phyloP scores from a whole-genome alignment of 2,113 vertebrate genomes.

The Gyps fulvus region DNA sequence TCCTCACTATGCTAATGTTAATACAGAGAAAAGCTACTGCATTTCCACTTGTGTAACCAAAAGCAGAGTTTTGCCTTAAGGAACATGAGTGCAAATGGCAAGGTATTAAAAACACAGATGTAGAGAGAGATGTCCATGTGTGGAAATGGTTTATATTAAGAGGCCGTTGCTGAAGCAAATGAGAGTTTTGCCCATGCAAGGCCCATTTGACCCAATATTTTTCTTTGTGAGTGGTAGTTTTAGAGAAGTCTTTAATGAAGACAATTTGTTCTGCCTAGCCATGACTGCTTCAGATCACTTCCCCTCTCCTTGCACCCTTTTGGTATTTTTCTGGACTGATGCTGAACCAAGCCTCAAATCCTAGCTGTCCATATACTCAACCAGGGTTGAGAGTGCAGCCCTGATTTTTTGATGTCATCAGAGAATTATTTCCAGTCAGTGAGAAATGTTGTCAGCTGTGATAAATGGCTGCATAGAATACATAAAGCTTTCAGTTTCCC shows the following conservation, averaged over 20 bases:
- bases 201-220: not conserved
- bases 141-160: constrained; percentile 19
- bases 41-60: constrained; percentile 18
- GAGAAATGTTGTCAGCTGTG: not conserved
- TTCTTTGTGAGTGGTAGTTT: not conserved
- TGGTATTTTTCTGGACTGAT: not conserved
- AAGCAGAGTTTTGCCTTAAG: constrained; percentile 23
- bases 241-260: not conserved
- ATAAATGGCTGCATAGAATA: not conserved
- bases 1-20: not conserved
- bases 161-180: not conserved
- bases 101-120: constrained; percentile 50
- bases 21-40: not conserved
- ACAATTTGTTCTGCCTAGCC: not conserved
- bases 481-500: not conserved
- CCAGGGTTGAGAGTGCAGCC: not conserved
- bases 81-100: constrained; percentile 16
- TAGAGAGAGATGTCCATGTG: not conserved
- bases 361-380: fast-evolving
- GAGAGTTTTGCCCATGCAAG: not conserved
- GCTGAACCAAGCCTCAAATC: not conserved
- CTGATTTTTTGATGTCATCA: not conserved
- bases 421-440: not conserved
- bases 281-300: not conserved
- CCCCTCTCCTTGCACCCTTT: not conserved